Base-by-base conservation (phyloP, 2,888 invertebrate species). In the Erebia epiphron region DNA sequence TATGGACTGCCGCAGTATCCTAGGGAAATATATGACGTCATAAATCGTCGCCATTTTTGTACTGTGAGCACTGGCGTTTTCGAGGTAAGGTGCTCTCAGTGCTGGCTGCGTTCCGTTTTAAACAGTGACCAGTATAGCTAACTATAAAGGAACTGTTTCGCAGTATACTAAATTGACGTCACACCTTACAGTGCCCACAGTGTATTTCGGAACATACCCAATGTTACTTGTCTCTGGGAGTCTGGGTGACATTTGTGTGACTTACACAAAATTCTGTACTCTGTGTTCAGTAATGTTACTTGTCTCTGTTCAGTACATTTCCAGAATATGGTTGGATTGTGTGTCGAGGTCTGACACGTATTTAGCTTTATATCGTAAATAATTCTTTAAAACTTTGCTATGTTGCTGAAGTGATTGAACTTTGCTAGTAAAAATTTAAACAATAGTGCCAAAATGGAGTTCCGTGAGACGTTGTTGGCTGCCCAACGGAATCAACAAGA, bases 401-500 rank as follows among this genome's bases (percentile, higher is more conserved):
- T 79, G 77, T 67, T 80, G 75, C 70, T 78, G 78, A 74, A 56
- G 83, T 88, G 82, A 76, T 80, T 67, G 61, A 74, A 57, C 58
- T 74, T 66, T 78, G 76, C 67, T 79, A 75, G 26, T 46, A 14
- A 50, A 56, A 58, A 65, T 46, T 57, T 67, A 67, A 70, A 58
- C 52, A 63, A 66, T 49, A 73, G 54, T 52, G 26, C 61, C 72
- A 82, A 81, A 84, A 93, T 93, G 93, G 93, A 93, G 83, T 93
- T 93, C 77, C 90, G 92, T 10, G 92, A 93, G 78, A 93, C 93
- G 18, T 83, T 93, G 74, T 81, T 93, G 74, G 93, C 92, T 80
- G 93, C 93, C 73, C 93, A 93, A 81, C 83, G 91, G 80, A 93
- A 93, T 86, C 92, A 93, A 91, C 92, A 93, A 91, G 90, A 92